Evolutionary conservation across 1,140 invertebrate genomes (phyloP).

Genomic region (Hylaeus volcanicus): DNA sequence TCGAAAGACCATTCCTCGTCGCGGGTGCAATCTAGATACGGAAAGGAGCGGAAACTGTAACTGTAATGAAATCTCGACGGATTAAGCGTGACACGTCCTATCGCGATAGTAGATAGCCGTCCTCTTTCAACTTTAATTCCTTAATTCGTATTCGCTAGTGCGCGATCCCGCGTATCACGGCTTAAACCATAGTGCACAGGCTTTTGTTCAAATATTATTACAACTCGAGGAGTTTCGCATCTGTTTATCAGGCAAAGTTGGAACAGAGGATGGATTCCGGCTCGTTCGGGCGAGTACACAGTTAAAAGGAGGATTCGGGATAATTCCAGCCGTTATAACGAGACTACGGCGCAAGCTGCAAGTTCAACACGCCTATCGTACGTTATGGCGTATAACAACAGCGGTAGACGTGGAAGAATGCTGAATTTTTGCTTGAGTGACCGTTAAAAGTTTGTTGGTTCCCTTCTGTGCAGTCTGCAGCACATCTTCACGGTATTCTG

Average conservation of each 20-base stretch:
- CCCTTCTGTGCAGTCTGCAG: too few species aligned
- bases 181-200: conserved; percentile 12
- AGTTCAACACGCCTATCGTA: background rate
- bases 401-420: background rate
- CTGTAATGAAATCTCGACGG: conserved; percentile 20
- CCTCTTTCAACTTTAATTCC: conserved; percentile 49
- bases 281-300: background rate
- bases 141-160: conserved; percentile 43
- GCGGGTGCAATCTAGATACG: background rate
- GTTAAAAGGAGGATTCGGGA: conserved; percentile 3
- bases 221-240: conserved; percentile 34
- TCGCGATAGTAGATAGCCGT: conserved; percentile 6
- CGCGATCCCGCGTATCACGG: conserved; percentile 47
- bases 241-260: conserved; percentile 44
- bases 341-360: background rate
- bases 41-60: background rate
- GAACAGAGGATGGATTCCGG: conserved; percentile 17
- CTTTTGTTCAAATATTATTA: conserved; percentile 51
- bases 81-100: conserved; percentile 12
- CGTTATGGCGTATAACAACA: background rate
- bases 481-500: too few species aligned
- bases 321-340: conserved; percentile 20
- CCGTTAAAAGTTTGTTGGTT: background rate
- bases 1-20: background rate
- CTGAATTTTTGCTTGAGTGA: background rate